Conservation (phyloP, 1,140 invertebrate species). For the Harpegnathos saltator region DNA sequence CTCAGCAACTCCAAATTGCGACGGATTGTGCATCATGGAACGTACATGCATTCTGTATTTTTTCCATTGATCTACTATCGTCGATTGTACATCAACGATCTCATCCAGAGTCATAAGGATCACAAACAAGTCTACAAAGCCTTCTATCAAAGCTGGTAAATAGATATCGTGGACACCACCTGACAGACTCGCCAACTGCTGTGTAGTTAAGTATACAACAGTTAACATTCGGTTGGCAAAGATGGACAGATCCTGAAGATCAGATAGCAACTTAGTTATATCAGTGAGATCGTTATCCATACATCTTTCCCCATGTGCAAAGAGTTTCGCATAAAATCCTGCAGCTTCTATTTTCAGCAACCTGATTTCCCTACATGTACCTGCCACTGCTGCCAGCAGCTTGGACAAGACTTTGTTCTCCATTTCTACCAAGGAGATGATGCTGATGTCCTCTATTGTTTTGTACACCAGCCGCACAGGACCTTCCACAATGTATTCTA, state of each 20-base stretch:
- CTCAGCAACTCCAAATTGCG: slow-evolving; percentile 87
- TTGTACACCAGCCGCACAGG: slow-evolving; percentile 87
- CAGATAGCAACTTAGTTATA: slow-evolving; percentile 77
- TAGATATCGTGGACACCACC: slow-evolving; percentile 79
- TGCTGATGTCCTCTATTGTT: slow-evolving; percentile 88
- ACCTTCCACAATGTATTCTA: slow-evolving; percentile 85
- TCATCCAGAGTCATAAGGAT: slow-evolving; percentile 91
- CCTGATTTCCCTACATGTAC: slow-evolving; percentile 92
- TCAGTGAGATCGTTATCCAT: slow-evolving; percentile 75
- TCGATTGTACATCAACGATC: slow-evolving; percentile 88
- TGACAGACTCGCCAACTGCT: slow-evolving; percentile 80
- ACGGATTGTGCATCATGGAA: slow-evolving; percentile 89
- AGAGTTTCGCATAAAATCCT: slow-evolving; percentile 88
- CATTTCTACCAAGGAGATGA: slow-evolving; percentile 91
- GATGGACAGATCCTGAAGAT: slow-evolving; percentile 83
- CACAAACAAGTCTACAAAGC: slow-evolving; percentile 89
- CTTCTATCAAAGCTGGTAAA: slow-evolving; percentile 85
- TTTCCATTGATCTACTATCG: slow-evolving; percentile 90
- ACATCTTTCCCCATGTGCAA: slow-evolving; percentile 88
- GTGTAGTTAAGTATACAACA: slow-evolving; percentile 79
- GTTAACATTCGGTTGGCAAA: slow-evolving; percentile 84
- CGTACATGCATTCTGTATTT: slow-evolving; percentile 90
- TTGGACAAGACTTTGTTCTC: slow-evolving; percentile 94
- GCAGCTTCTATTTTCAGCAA: slow-evolving; percentile 89
- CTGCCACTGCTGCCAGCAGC: slow-evolving; percentile 92